Evolutionary conservation across 2,113 vertebrate genomes (phyloP).

Genomic region (Xiphias gladius): DNA sequence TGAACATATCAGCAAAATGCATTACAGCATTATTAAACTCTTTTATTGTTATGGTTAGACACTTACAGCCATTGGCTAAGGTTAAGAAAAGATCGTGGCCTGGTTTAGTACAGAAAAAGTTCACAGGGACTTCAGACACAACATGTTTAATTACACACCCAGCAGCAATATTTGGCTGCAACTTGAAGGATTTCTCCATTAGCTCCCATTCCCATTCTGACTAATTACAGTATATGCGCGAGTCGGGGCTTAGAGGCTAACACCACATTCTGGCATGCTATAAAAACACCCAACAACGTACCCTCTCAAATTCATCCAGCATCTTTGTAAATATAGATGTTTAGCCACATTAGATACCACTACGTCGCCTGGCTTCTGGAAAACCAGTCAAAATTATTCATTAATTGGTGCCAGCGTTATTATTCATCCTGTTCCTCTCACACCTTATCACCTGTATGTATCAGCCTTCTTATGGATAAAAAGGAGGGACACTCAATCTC

Average conservation of each 20-base stretch:
- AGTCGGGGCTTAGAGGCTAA: constrained; percentile 7
- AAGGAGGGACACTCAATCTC: constrained; percentile 37
- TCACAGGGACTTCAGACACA: too few species aligned
- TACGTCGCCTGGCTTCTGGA: constrained; percentile 6
- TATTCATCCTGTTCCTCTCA: background rate
- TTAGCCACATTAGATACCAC: constrained; percentile 28
- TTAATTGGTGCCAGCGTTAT: background rate
- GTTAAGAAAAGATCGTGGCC: too few species aligned
- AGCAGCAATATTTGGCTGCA: constrained; percentile 31
- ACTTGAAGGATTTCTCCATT: constrained; percentile 39
- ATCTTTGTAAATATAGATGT: constrained; percentile 19
- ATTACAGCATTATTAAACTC: too few species aligned
- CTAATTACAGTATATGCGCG: constrained; percentile 44
- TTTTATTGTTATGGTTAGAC: too few species aligned
- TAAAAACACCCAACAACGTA: constrained; percentile 10
- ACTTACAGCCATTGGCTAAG: too few species aligned
- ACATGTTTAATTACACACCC: too few species aligned
- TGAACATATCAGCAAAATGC: too few species aligned
- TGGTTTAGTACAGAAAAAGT: background rate
- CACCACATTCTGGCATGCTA: constrained; percentile 8
- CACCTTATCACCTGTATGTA: constrained; percentile 40
- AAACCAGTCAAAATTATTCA: background rate
- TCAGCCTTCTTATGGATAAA: constrained; percentile 29
- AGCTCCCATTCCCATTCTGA: constrained; percentile 28
- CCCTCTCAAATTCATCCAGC: constrained; percentile 30